Percentiles rank a stretch among this genome's conserved stretches.
Evolutionary conservation across 2,888 invertebrate species (phyloP).

Genomic region (Elysia crispata): DNA sequence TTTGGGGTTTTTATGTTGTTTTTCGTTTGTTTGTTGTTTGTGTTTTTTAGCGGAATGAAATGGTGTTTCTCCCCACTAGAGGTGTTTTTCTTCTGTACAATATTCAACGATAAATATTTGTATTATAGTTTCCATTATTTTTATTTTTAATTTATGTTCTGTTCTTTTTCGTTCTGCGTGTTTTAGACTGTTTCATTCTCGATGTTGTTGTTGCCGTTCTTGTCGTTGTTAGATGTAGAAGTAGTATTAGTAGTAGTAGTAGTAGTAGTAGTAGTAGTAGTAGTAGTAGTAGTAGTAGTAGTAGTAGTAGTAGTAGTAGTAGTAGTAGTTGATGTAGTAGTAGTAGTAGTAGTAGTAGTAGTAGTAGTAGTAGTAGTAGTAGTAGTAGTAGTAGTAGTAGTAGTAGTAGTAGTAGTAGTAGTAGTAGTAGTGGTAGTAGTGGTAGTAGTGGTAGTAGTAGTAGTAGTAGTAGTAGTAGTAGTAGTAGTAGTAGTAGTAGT

Average conservation of each 20-base stretch:
- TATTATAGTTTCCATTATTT: too few species aligned
- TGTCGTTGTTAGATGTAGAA: background rate
- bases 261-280: slow-evolving; percentile 9
- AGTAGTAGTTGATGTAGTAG: slow-evolving; percentile 13
- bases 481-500: background rate
- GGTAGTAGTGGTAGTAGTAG: slow-evolving; percentile 1
- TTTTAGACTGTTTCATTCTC: too few species aligned
- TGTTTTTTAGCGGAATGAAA: too few species aligned
- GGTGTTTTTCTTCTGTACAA: too few species aligned
- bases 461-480: slow-evolving; percentile 14
- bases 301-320: slow-evolving; percentile 24
- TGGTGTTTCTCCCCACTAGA: too few species aligned
- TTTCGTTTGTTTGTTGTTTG: too few species aligned
- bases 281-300: slow-evolving; percentile 22
- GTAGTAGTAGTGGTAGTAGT: slow-evolving; percentile 5
- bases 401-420: slow-evolving; percentile 5
- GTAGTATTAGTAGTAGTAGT: too few species aligned
- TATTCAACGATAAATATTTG: too few species aligned
- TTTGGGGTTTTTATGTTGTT: too few species aligned
- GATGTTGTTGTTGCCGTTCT: too few species aligned
- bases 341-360: background rate
- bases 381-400: slow-evolving; percentile 10
- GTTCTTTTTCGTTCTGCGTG: too few species aligned
- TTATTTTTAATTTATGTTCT: too few species aligned
- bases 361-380: slow-evolving; percentile 1